Evolutionary conservation across 2,888 invertebrate species (phyloP), one percentile per base, ranked within the genome.

Genomic region (Kuschelorhynchus macadamiae): DNA sequence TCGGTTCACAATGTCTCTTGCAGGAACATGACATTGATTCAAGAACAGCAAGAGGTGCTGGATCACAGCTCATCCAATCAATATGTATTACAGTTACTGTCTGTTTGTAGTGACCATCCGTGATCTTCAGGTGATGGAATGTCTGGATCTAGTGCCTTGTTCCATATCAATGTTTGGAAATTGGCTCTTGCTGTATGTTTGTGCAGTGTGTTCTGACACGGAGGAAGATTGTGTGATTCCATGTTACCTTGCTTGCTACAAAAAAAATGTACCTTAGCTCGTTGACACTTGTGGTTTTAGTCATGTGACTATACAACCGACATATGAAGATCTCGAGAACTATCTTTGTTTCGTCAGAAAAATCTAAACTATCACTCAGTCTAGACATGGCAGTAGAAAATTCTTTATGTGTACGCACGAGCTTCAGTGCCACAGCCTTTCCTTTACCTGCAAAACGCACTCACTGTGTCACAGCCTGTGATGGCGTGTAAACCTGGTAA

Each of bases 121-220:
- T 55, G 47, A 59, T 47, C 36, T 47, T 46, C 47, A n/a, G n/a
- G n/a, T n/a, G n/a, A n/a, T n/a, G n/a, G n/a, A n/a, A n/a, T n/a
- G n/a, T n/a, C n/a, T 60, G 41, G 50, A 47, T 60, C 60, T 60
- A 60, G 60, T 49, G 36, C 25, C 44, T 14, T 60, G 32, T 49
- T 49, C 36, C 60, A 33, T 42, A 42, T 42, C 42, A 42, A 14
- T 60, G 32, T 17, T 39, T 60, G 60, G 36, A 49, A 60, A 60
- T 60, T 60, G 49, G 60, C 36, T 49, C 49, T 49, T 47, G 39
- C 14, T 60, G 49, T 42, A 39, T 60, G 60, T 49, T 60, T 60
- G n/a, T 49, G 47, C 17, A 47, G 60, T 47, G 60, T 60, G 36
- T 36, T 36, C 11, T 36, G 60, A 33, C 47, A 32, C 33, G 18